phyloP scores from a whole-genome alignment of 2,113 vertebrate species.

The Gila orcuttii region DNA sequence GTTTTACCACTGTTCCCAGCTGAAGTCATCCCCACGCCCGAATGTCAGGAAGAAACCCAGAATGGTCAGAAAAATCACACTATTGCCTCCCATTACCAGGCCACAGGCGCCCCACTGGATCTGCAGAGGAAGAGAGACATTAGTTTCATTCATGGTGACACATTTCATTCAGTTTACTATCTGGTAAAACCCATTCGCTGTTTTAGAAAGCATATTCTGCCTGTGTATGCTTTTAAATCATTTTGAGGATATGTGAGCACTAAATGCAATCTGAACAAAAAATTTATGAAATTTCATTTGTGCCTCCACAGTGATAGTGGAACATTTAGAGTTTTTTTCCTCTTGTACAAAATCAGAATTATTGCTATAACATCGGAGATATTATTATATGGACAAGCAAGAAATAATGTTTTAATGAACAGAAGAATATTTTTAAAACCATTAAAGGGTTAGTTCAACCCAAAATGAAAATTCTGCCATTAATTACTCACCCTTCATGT shows the following conservation, averaged over 20 bases:
- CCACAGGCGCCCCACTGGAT: slow-evolving; percentile 96
- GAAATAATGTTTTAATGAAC: neutral
- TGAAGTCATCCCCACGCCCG: slow-evolving; percentile 92
- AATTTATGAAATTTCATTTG: neutral
- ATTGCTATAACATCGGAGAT: neutral
- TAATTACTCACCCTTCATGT: no score
- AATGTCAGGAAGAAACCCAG: slow-evolving; percentile 94
- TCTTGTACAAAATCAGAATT: neutral
- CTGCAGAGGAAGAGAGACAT: slow-evolving; percentile 71
- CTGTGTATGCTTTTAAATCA: slow-evolving; percentile 4
- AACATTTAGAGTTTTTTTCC: neutral
- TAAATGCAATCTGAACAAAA: slow-evolving; percentile 16
- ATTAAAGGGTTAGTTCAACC: no score
- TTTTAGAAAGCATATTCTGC: slow-evolving; percentile 4
- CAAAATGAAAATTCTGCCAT: no score
- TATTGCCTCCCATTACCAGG: slow-evolving; percentile 92
- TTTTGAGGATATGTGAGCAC: neutral
- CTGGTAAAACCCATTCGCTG: neutral
- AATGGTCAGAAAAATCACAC: slow-evolving; percentile 94
- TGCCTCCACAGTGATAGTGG: neutral
- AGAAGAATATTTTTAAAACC: neutral
- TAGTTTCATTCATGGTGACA: neutral
- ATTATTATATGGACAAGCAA: neutral
- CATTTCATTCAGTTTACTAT: neutral
- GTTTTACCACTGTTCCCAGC: slow-evolving; percentile 95